phyloP scores from a whole-genome alignment of 2,113 vertebrate genomes.

The Ameiurus melas region DNA sequence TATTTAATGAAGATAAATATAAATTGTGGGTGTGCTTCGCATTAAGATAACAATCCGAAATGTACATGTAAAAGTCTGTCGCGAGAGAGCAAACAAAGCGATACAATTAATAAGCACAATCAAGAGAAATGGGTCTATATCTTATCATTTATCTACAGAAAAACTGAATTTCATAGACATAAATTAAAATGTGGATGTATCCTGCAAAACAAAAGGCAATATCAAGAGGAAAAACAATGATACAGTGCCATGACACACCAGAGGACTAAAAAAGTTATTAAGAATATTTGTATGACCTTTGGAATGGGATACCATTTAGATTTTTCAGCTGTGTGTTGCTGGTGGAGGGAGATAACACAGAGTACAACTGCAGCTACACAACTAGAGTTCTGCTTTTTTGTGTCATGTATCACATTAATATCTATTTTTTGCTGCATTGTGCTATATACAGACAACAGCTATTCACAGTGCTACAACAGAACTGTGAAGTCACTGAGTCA shows the following conservation, averaged over 20 bases:
- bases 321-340: neutral
- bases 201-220: neutral
- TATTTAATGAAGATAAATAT: neutral
- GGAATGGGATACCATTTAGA: neutral
- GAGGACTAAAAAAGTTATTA: neutral
- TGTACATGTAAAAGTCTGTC: neutral
- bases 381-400: neutral
- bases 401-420: neutral
- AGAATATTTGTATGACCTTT: neutral
- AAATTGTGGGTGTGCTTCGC: neutral
- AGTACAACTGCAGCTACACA: constrained; percentile 5
- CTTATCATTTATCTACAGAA: neutral
- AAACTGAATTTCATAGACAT: neutral
- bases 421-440: constrained; percentile 24
- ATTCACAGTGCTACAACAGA: constrained; percentile 23
- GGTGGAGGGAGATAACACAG: neutral
- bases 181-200: neutral
- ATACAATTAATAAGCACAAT: no score
- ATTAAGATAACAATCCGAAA: neutral
- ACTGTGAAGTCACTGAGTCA: constrained; percentile 44
- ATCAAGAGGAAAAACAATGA: neutral
- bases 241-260: neutral
- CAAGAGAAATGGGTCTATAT: no score
- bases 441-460: constrained; percentile 20
- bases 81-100: no score